Base-by-base conservation (phyloP, 2,113 vertebrate species). In the Pristiophorus japonicus region DNA sequence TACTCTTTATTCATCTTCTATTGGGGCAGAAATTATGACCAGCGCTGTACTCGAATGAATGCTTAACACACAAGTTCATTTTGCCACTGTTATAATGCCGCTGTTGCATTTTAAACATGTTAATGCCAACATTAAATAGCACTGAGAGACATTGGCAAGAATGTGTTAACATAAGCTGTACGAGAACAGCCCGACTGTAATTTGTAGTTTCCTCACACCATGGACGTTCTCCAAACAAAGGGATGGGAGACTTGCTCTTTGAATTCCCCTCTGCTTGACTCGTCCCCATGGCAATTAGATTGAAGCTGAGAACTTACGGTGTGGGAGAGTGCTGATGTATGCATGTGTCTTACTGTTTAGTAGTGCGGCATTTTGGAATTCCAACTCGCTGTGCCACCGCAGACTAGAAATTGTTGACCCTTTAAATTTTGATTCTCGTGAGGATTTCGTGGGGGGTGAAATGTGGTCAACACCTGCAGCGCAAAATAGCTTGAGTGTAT, bases 211-310 rank as follows among this genome's bases (percentile, higher is more conserved):
- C 10, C 59, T 92, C 88, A 65, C 88, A 92, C n/a, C 59, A 2
- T 92, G 16, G 63, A 42, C 18, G 34, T 38, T 65, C 16, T 63
- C 59, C 34, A 63, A 92, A 92, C 16, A 92, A 92, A 92, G n/a
- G 55, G 87, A 90, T 90, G 55, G 45, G 51, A 59, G 22, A 92
- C 62, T 92, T 92, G 88, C 62, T 63, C 59, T 22, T 63, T 63
- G 88, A 92, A 92, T 92, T 38, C 88, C 88, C 62, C 59, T 92
- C 88, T 63, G 88, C 88, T 92, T 63, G 88, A 20, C 59, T 7
- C 34, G 34, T 92, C 88, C 34, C 88, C 88, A 92, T 92, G 88
- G 88, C 30, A 63, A 92, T 92, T 20, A 63, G 88, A 63, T 92
- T 22, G 88, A 92, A 59, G n/a, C 88, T 63, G 88, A 63, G 88